Evolutionary conservation across 2,888 invertebrate genomes (phyloP), one percentile per base, ranked within the genome.

Genomic region (Antitype chi): DNA sequence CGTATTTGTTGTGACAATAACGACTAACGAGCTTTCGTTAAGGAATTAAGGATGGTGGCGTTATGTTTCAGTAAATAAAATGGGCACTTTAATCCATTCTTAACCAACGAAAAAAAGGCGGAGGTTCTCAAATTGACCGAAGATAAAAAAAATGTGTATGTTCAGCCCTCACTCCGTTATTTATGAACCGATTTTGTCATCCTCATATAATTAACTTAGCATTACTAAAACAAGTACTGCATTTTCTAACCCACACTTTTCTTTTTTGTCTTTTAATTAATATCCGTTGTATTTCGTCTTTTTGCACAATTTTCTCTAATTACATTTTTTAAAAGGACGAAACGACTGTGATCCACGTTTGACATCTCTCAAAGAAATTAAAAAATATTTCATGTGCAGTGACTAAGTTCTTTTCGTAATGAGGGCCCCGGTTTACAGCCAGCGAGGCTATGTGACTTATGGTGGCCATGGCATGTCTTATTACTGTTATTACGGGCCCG

Each of bases 401-500:
- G 85, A 89, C 84, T 81, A 84, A 84, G 83, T 86, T 86, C 85
- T 87, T 86, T 85, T 84, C 76, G 88, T 91, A 91, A 92, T 91
- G 89, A 80, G 85, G 74, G 64, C 85, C 66, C 75, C 86, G 74
- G 77, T 79, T 85, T 84, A 77, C 83, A 87, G 76, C 87, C 83
- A 87, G 76, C 87, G 74, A 86, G 83, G 76, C 88, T 82, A 89
- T 89, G 94, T 95, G 95, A 95, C 94, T 95, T 95, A 95, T 95
- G 94, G 91, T 81, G 86, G 89, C 85, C 86, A 80, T 84, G 88
- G 90, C 88, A 87, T 87, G 88, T 90, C 91, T 95, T 94, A 95
- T 95, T 93, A 95, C 94, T 91, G 95, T 94, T 94, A 95, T 95
- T 95, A 95, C 85, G 76, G 78, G 93, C 94, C 90, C 76, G 86